A percentile compares a stretch with the other conserved stretches of the same genome.
phyloP scores from a whole-genome alignment of 2,113 vertebrate genomes.

The Chaetodon trifascialis region DNA sequence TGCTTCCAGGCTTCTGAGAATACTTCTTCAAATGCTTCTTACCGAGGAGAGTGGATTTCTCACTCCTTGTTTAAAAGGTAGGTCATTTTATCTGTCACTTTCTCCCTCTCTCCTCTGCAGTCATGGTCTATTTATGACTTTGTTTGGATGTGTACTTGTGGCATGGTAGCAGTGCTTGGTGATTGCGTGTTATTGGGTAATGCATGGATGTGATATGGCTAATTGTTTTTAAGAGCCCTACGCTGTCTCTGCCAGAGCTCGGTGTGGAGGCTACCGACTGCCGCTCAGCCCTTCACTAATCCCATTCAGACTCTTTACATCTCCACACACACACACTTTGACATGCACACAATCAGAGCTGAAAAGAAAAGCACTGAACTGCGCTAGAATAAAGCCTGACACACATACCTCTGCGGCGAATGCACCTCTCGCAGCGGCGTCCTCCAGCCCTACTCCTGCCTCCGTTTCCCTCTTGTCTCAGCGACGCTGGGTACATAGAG shows the following conservation, averaged over 20 bases:
- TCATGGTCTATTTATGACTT: constrained; percentile 51
- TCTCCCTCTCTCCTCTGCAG: constrained; percentile 7
- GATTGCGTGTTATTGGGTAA: constrained; percentile 59
- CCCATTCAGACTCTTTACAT: constrained; percentile 70
- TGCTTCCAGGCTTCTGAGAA: constrained; percentile 85
- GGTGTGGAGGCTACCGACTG: constrained; percentile 55
- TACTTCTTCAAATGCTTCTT: constrained; percentile 96
- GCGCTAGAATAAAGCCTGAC: constrained; percentile 67
- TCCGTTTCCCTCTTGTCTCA: constrained; percentile 77
- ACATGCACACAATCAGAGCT: constrained; percentile 64
- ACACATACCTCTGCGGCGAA: constrained; percentile 79
- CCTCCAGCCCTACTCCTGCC: constrained; percentile 51
- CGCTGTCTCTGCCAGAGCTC: constrained; percentile 49
- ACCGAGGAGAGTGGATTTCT: constrained; percentile 91
- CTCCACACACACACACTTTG: constrained; percentile 45
- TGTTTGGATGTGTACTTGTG: constrained; percentile 49
- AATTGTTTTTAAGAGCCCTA: constrained; percentile 78
- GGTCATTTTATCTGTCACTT: constrained; percentile 86
- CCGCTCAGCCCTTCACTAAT: constrained; percentile 66
- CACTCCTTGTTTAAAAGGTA: constrained; percentile 95
- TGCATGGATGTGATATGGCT: constrained; percentile 63
- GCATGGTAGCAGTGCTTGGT: constrained; percentile 52
- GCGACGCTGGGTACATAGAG: constrained; percentile 73
- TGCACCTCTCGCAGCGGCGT: constrained; percentile 58
- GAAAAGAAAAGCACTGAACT: constrained; percentile 49